These are phyloP conservation scores for Armadillidium nasatum DNA, from an alignment of 1,140 invertebrate genomes.

Conservation along the genomic window DNA sequence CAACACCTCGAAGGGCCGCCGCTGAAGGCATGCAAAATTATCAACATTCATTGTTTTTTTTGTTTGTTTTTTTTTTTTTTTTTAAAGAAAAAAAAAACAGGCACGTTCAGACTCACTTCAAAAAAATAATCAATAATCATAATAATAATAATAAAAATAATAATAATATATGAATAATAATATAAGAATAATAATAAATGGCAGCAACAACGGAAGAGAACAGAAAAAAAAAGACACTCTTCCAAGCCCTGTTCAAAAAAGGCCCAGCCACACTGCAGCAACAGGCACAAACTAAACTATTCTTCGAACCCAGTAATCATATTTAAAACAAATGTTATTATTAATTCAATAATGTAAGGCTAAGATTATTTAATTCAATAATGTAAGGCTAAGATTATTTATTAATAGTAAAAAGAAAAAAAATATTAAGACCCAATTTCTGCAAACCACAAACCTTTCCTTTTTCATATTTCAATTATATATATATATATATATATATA, in stretches of 20 bases:
- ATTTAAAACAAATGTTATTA: too few relatives aligned
- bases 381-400: neutral
- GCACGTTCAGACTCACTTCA: slow-evolving; percentile 40
- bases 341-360: too few relatives aligned
- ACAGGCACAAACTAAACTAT: slow-evolving; percentile 8
- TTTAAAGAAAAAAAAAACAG: slow-evolving; percentile 17
- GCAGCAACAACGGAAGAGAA: slow-evolving; percentile 26
- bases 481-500: slow-evolving; percentile 23
- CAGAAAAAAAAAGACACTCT: slow-evolving; percentile 36
- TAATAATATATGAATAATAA: too few relatives aligned
- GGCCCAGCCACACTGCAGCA: slow-evolving; percentile 3
- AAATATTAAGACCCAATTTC: neutral
- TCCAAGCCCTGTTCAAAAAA: slow-evolving; percentile 9
- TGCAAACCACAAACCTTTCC: slow-evolving; percentile 4
- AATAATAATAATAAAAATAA: too few relatives aligned
- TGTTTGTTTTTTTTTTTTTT: too few relatives aligned
- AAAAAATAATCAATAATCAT: slow-evolving; percentile 21
- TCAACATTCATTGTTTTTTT: slow-evolving; percentile 43
- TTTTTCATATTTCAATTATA: neutral
- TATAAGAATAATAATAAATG: neutral
- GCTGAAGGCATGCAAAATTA: slow-evolving; percentile 53
- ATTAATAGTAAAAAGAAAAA: slow-evolving; percentile 8
- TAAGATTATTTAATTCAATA: neutral
- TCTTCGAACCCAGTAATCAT: neutral
- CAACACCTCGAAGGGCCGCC: slow-evolving; percentile 62